phyloP scores from a whole-genome alignment of 2,113 vertebrate genomes.

The Sander vitreus region DNA sequence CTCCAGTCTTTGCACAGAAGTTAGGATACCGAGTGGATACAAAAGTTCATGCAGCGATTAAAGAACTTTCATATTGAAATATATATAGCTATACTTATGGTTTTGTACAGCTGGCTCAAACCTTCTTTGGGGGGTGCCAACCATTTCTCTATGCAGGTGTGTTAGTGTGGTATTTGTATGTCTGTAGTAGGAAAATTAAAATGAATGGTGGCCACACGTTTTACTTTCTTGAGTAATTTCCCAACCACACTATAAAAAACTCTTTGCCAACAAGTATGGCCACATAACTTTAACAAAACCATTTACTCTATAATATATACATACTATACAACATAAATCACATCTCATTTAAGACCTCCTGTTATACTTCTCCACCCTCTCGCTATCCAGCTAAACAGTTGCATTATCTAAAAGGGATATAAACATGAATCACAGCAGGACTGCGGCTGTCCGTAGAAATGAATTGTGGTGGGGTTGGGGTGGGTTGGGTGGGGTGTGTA shows the following conservation, averaged over 20 bases:
- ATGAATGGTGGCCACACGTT: neutral
- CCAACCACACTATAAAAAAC: constrained; percentile 2
- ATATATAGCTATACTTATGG: no score
- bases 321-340: constrained; percentile 40
- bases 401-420: constrained; percentile 65
- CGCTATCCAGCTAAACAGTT: constrained; percentile 29
- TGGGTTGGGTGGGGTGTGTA: constrained; percentile 14
- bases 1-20: no score
- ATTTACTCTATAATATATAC: constrained; percentile 4
- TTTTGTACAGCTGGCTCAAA: no score
- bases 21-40: no score
- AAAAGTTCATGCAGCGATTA: no score
- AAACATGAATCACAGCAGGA: constrained; percentile 68
- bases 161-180: neutral
- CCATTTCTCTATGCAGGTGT: no score
- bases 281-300: neutral
- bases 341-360: constrained; percentile 37
- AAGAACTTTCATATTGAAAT: no score
- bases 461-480: constrained; percentile 43
- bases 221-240: constrained; percentile 26
- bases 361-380: neutral
- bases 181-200: neutral
- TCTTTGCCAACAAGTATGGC: constrained; percentile 10
- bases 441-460: constrained; percentile 54
- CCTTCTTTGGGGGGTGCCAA: no score